Base-by-base conservation (phyloP, 2,888 invertebrate species). In the Trypoxylon attenuatum region DNA sequence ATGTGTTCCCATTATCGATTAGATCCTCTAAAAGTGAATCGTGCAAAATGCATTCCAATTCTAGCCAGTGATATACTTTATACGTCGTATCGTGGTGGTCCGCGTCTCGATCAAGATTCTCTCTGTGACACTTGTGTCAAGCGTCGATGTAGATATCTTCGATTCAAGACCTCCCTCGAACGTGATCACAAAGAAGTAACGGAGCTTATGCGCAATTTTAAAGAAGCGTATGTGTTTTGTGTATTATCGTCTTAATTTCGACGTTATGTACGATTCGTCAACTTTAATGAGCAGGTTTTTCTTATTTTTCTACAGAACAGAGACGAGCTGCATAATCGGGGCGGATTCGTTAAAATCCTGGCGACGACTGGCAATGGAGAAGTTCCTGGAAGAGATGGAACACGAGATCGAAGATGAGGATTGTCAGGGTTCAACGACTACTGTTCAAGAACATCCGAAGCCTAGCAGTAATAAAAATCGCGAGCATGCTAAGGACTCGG, bases 341-440 rank as follows among this genome's bases (percentile, higher is more conserved):
- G 89, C 89, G 59, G 85, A 88, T 43, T 90, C 90, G 0, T 81
- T 90, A n/a, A 87, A 88, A 66, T 87, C 84, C 38, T 91, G 91
- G 91, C 87, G 88, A 56, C 85, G 87, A 46, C 79, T 89, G 29
- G 89, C 88, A 1, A 78, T 87, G 82, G 87, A 84, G 71, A 73
- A 76, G 59, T 80, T 82, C 45, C 79, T 75, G 15, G 82, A 83
- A 19, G 76, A 78, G 6, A 75, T 82, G 71, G 80, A 83, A 49
- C 76, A 73, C 38, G 72, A 82, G 66, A 71, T 78, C 27, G 81
- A 80, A 53, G 64, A 73, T 2, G 75, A 69, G 21, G 76, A 67
- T 16, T 62, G 63, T 25, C 67, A 57, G 15, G 54, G 53, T 15
- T n/a, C 39, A 18, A 29, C 25, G 8, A 45, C 52, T 2, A 43